Percentiles rank a stretch among this genome's conserved stretches.
phyloP scores from a whole-genome alignment of 2,797 vertebrate species.

The Macrochelys suwanniensis region DNA sequence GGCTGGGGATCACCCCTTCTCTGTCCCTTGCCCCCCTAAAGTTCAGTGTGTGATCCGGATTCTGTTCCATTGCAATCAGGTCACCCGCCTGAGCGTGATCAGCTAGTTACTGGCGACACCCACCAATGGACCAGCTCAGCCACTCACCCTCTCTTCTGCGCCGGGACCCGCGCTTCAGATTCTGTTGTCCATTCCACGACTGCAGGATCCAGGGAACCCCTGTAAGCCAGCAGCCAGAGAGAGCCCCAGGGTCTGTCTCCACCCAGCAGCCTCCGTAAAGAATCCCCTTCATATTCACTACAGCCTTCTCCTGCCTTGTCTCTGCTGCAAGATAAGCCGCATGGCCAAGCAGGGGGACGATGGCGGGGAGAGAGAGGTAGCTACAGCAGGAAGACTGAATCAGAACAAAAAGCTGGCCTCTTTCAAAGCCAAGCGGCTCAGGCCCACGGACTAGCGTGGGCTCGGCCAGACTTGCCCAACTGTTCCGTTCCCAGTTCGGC shows the following conservation, averaged over 20 bases:
- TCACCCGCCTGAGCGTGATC: not conserved
- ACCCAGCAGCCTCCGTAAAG: not conserved
- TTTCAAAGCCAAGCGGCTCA: not conserved
- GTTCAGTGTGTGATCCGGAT: not conserved
- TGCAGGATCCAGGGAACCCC: not conserved
- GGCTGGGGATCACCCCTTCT: too few relatives aligned
- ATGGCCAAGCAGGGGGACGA: not conserved
- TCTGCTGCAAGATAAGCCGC: not conserved
- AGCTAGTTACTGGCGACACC: not conserved
- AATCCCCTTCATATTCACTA: not conserved
- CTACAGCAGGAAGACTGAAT: not conserved
- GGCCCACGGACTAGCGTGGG: too few relatives aligned
- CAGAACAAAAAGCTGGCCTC: not conserved
- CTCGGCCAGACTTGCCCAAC: not conserved
- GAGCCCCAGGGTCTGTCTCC: not conserved
- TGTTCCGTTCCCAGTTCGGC: too few relatives aligned
- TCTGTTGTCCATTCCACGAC: not conserved
- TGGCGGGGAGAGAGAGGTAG: not conserved
- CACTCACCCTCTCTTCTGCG: not conserved
- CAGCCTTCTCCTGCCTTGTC: not conserved
- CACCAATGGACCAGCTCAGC: not conserved
- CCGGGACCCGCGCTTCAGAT: not conserved
- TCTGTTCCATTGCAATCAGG: not conserved
- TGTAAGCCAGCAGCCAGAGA: not conserved
- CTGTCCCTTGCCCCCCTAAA: not conserved